A percentile compares a stretch with the other conserved stretches of the same genome.
Conservation (phyloP, 2,113 vertebrate species). For the Acanthisitta chloris region DNA sequence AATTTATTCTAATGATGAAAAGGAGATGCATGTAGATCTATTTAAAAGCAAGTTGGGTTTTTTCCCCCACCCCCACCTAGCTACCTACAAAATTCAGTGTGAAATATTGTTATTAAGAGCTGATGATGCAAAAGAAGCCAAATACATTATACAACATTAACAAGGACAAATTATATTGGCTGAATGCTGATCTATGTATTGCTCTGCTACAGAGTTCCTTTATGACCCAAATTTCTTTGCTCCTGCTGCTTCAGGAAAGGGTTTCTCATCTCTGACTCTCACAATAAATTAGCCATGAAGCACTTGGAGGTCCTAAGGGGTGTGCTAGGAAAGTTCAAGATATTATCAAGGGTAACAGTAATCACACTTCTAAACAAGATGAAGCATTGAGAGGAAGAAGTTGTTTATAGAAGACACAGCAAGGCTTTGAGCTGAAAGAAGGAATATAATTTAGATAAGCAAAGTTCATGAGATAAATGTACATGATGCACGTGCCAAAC, state of each 20-base stretch:
- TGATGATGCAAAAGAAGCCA: neutral
- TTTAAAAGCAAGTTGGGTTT: conserved; percentile 21
- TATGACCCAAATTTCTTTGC: neutral
- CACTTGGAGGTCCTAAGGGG: neutral
- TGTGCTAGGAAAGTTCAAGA: neutral
- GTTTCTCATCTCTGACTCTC: neutral
- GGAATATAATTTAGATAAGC: neutral
- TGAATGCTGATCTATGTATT: neutral
- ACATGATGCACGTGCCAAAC: neutral
- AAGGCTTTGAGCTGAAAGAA: neutral
- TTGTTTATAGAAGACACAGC: neutral
- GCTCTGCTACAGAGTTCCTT: neutral
- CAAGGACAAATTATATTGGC: neutral
- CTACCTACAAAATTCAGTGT: neutral
- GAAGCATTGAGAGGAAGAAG: neutral
- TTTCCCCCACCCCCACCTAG: neutral
- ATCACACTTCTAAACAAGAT: neutral
- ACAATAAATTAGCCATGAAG: neutral
- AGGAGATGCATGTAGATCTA: conserved; percentile 65
- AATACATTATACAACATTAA: neutral
- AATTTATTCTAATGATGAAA: conserved; percentile 70
- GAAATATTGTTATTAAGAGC: neutral
- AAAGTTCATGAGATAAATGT: neutral
- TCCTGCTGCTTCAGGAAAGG: neutral
- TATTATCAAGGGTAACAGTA: neutral